These are phyloP conservation scores for Diorhabda carinulata DNA, from an alignment of 1,140 invertebrate genomes.

Conservation along the genomic window DNA sequence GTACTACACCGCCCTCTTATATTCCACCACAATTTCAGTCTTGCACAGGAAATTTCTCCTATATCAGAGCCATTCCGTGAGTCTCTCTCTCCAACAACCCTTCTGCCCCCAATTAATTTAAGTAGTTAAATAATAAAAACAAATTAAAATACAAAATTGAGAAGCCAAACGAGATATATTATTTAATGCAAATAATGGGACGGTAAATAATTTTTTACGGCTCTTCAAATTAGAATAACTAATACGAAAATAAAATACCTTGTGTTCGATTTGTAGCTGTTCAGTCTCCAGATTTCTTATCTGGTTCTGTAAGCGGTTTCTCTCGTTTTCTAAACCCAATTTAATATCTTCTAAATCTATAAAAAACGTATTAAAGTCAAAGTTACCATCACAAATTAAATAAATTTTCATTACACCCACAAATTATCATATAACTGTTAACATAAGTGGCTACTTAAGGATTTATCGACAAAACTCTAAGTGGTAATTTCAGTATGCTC, in stretches of 20 bases:
- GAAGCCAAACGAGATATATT: too few species aligned
- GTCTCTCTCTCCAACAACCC: too few species aligned
- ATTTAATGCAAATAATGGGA: too few species aligned
- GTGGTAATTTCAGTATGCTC: background rate
- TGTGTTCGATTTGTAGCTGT: constrained; percentile 61
- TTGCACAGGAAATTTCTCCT: too few species aligned
- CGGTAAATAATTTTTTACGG: too few species aligned
- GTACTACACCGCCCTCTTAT: too few species aligned
- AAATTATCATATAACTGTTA: background rate
- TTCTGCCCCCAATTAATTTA: too few species aligned
- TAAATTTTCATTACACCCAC: background rate
- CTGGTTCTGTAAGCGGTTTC: constrained; percentile 63
- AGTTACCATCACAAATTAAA: constrained; percentile 5
- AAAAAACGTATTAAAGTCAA: constrained; percentile 8
- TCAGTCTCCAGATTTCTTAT: constrained; percentile 75
- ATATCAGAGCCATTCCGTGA: too few species aligned
- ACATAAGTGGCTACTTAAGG: background rate
- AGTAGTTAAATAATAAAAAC: too few species aligned
- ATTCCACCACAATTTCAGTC: too few species aligned
- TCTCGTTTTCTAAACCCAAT: constrained; percentile 64
- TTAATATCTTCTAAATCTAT: constrained; percentile 74
- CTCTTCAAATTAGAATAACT: too few species aligned
- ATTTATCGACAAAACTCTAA: constrained; percentile 3
- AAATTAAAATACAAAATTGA: too few species aligned
- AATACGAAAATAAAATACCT: constrained; percentile 31